Base-by-base conservation (phyloP, 1,140 invertebrate species). In the Chrysomallon squamiferum region DNA sequence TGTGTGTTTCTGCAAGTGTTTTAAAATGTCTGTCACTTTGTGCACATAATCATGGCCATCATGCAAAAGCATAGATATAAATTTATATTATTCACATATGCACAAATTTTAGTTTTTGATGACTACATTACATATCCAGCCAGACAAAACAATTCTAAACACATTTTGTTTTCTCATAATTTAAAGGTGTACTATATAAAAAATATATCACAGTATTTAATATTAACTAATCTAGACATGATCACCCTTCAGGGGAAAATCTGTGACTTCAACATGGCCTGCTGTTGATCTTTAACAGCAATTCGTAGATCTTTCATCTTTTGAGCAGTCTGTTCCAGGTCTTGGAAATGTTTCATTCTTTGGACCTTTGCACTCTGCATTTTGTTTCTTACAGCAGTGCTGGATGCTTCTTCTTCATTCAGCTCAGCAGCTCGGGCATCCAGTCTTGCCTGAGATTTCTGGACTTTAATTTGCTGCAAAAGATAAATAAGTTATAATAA, bases 241-340 rank as follows among this genome's bases (percentile, higher is more conserved):
- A n/a, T n/a, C n/a, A n/a, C n/a, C n/a, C n/a, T n/a, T n/a, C 56
- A 72, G 1, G 71, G 45, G 49, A 72, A 72, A 33, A 72, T 66
- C 57, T 70, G 70, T 20, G 73, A 74, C 3, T 59, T 54, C 29
- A 58, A 62, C 30, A 78, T 54, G 30, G 70, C 69, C n/a, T 73
- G 61, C 25, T 77, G 75, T 61, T 77, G 70, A 15, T 80, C 63
- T 9, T 68, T 65, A 32, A 80, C 76, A 30, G 56, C 73, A 22
- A 75, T 71, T 15, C 74, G 62, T 15, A 76, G 27, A 62, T 79
- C 77, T 64, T 79, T 80, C 52, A 63, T 69, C 33, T 65, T 52
- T 62, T 82, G 80, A 30, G 73, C 74, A 20, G 73, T 59, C 38
- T 72, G 68, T 58, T 82, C 80, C 20, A 79, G 64, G 30, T 66